Percentiles rank a stretch among this genome's conserved stretches.
These are phyloP conservation scores for Hermaeophaga mercurialis DNA, from an alignment of 2,888 invertebrate species.

Conservation along the genomic window DNA sequence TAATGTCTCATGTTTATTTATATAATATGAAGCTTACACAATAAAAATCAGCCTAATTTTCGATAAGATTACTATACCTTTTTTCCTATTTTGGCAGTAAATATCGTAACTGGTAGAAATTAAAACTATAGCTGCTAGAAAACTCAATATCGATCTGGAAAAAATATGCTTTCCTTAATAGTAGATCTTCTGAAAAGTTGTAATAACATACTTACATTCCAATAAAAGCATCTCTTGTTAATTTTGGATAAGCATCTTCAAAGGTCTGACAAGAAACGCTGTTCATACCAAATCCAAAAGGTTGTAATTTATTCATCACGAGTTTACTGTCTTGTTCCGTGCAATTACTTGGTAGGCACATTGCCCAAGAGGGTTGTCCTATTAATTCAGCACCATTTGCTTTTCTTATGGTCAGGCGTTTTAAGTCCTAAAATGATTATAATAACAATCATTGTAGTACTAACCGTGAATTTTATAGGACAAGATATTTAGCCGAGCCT, in stretches of 20 bases:
- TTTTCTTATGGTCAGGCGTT: too few relatives aligned
- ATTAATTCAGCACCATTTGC: too few relatives aligned
- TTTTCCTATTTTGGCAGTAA: conserved; percentile 25
- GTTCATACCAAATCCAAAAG: conserved; percentile 21
- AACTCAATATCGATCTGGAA: conserved; percentile 37
- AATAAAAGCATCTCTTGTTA: conserved; percentile 35
- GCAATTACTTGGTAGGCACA: conserved; percentile 36
- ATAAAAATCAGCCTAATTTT: not conserved
- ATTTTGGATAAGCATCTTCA: conserved; percentile 34
- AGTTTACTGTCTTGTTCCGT: conserved; percentile 55
- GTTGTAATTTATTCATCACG: conserved; percentile 42
- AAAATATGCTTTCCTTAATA: not conserved
- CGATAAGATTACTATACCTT: conserved; percentile 25
- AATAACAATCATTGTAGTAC: too few relatives aligned
- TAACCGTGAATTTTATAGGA: too few relatives aligned
- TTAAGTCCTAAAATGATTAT: too few relatives aligned
- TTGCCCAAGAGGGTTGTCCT: conserved; percentile 32
- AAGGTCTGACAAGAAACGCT: conserved; percentile 35
- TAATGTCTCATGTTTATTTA: too few relatives aligned
- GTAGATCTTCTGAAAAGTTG: too few relatives aligned
- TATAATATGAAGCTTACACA: not conserved
- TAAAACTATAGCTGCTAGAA: conserved; percentile 28
- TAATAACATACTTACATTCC: conserved; percentile 35
- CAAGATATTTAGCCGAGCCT: too few relatives aligned
- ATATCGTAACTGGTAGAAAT: conserved; percentile 38